phyloP scores from a whole-genome alignment of 2,888 invertebrate genomes.

The Hecatera dysodea region DNA sequence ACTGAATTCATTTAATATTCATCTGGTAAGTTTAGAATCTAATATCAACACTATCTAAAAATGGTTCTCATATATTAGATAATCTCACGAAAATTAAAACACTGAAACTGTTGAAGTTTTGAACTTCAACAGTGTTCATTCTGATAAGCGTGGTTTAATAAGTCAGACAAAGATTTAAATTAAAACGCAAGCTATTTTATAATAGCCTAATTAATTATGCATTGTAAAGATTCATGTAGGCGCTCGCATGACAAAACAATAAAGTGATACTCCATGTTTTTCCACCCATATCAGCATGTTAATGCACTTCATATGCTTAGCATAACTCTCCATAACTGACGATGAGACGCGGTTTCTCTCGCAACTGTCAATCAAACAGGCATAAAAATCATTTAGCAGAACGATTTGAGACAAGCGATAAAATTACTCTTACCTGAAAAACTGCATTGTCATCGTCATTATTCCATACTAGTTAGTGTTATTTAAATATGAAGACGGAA shows the following conservation, averaged over 20 bases:
- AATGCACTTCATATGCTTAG: slow-evolving; percentile 42
- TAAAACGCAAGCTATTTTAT: slow-evolving; percentile 19
- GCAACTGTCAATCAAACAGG: slow-evolving; percentile 45
- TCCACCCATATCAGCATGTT: slow-evolving; percentile 39
- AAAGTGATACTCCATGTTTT: slow-evolving; percentile 45
- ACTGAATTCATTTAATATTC: too few species aligned
- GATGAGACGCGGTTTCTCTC: slow-evolving; percentile 42
- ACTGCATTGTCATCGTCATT: slow-evolving; percentile 50
- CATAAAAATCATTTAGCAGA: slow-evolving; percentile 38
- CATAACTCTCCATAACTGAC: slow-evolving; percentile 47
- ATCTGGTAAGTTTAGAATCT: too few species aligned
- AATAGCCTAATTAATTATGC: slow-evolving; percentile 37
- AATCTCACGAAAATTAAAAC: too few species aligned
- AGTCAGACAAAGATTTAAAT: neutral
- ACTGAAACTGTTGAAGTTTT: too few species aligned
- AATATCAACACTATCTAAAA: too few species aligned
- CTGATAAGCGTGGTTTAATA: neutral
- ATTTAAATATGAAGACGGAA: slow-evolving; percentile 59
- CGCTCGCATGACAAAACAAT: slow-evolving; percentile 49
- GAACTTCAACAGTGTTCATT: too few species aligned
- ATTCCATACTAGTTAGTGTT: slow-evolving; percentile 59
- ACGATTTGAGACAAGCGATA: slow-evolving; percentile 1
- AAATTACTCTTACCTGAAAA: slow-evolving; percentile 29
- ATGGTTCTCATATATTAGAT: too few species aligned
- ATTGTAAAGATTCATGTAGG: slow-evolving; percentile 45